Evolutionary conservation across 2,797 vertebrate species (phyloP), one percentile per base, ranked within the genome.

Genomic region (Neosalanx taihuensis): DNA sequence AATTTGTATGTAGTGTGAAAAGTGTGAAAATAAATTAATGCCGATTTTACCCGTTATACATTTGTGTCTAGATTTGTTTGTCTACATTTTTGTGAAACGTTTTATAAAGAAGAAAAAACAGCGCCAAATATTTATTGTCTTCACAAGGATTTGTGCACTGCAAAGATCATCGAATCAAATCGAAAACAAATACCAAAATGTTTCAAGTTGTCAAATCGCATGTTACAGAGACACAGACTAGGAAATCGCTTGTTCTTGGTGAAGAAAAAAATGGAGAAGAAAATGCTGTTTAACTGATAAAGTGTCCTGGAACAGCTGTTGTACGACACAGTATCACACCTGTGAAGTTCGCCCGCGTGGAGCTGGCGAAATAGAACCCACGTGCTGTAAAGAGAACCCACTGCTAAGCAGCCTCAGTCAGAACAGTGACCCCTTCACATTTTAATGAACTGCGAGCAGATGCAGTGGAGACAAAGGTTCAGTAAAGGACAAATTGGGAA

Each of bases 361-460:
- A 85, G 86, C 82, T 83, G 85, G 81, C 83, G 26, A 77, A 81
- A 86, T 79, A 84, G 85, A 88, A 84, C 84, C 72, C 61, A 69
- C 23, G 23, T 26, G 23, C 23, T 26, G 23, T 26, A 77, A 81
- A 86, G 80, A 84, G 85, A 88, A 84, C 84, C 72, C 61, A 69
- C 61, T 60, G 41, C 74, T 26, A 73, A 66, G 74, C 79, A 72
- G 73, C 70, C 68, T 72, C 53, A 79, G 77, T 79, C 76, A 72
- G 64, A 70, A 76, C 70, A 70, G 66, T 74, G 83, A 88, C 82
- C 82, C 81, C 78, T 82, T 86, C 82, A 77, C 64, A 81, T 83
- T 80, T 81, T 87, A 87, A 85, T 87, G 79, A 82, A 80, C 79
- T 85, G 70, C 68, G 73, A 80, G 76, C 85, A 87, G 81, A 81